Base-by-base conservation (phyloP, 2,797 vertebrate species). In the Leptoclinus maculatus region DNA sequence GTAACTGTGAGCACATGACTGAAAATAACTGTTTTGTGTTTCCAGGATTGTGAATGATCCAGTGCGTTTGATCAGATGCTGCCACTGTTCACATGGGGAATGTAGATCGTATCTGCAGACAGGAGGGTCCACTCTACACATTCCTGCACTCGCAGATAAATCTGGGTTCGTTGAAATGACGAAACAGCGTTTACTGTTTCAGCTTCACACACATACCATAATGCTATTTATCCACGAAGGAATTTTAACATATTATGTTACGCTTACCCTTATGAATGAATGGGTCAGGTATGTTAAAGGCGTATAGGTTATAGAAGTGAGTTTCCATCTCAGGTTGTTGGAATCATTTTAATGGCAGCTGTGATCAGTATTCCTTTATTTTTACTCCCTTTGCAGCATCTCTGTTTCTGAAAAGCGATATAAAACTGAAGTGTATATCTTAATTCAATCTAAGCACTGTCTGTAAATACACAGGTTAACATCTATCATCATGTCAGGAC, bases 21-120 rank as follows among this genome's bases (percentile, higher is more conserved):
- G 16, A 23, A 62, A 58, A 51, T 29, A 71, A 39, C 23, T 53
- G 54, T 74, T 80, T 66, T 43, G 58, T 64, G 34, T 56, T 58
- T 63, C 11, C 41, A 29, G 71, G 68, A 51, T 41, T 74, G 27
- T 51, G 64, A 81, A 59, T 34, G 49, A 56, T 60, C 14, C 1
- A 8, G 57, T 49, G 63, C 51, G 47, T 71, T 51, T 19, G 53
- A 66, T 80, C 64, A 67, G 66, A 73, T 82, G 75, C 59, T 60
- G 75, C 66, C 76, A 45, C 74, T 19, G 39, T 68, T 83, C 68
- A 89, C 81, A 65, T 70, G 84, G 57, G 71, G 86, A 87, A 92
- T 89, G 85, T 66, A 73, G 91, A 92, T 93, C 71, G 56, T 86
- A 91, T 91, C 91, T 83, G 68, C 56, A 47, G 47, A 68, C 74